Evolutionary conservation across 2,797 vertebrate species (phyloP).

Genomic region (Falco cherrug): DNA sequence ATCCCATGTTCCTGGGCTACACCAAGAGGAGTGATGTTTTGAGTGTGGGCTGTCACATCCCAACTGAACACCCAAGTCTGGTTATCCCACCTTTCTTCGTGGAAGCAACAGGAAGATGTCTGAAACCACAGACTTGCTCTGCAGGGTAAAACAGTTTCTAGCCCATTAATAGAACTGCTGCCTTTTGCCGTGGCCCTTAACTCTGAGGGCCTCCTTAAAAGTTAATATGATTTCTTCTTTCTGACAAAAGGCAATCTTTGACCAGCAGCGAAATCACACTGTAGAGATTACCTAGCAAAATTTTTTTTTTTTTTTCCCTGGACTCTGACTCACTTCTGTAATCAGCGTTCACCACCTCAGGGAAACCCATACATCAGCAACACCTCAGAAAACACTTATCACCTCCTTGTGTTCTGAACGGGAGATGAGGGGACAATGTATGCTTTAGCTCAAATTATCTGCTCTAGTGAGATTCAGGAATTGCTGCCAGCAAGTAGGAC

Average conservation of each 20-base stretch:
- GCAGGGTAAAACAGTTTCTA: neutral
- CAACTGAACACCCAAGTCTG: neutral
- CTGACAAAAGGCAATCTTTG: neutral
- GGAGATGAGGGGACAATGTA: neutral
- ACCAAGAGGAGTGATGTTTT: neutral
- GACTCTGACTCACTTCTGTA: neutral
- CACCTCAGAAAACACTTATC: neutral
- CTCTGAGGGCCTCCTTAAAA: neutral
- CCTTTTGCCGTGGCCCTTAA: neutral
- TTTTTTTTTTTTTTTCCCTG: neutral
- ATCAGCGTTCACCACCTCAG: neutral
- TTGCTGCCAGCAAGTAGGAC: neutral
- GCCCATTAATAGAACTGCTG: neutral
- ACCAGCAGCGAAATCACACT: neutral
- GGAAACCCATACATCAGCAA: neutral
- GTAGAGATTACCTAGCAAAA: neutral
- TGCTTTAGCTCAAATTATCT: constrained; percentile 3
- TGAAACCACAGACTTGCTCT: neutral
- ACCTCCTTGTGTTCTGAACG: neutral
- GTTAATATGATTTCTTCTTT: neutral
- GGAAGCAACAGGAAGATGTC: neutral
- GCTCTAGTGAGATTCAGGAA: neutral
- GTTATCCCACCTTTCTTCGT: neutral
- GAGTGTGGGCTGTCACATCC: neutral
- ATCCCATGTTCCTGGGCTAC: neutral